Evolutionary conservation across 2,113 vertebrate genomes (phyloP).

Genomic region (Lethenteron reissneri): DNA sequence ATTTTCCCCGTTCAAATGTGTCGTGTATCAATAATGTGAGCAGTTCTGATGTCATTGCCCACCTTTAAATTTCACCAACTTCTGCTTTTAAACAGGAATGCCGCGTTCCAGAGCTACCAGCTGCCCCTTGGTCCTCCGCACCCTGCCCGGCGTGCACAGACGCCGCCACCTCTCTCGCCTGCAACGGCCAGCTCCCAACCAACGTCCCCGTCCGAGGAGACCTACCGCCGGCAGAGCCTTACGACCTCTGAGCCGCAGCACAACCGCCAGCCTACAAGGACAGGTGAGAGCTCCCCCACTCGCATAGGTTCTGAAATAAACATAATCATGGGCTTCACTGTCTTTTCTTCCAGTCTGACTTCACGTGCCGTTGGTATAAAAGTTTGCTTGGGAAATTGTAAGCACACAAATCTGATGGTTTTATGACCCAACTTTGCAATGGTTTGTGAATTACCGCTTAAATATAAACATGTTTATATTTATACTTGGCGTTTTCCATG

Average conservation of each 20-base stretch:
- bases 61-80: too few relatives aligned
- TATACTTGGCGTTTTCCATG: not conserved
- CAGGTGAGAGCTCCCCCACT: slow-evolving; percentile 29
- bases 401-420: too few relatives aligned
- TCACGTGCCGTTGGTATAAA: too few relatives aligned
- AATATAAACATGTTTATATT: too few relatives aligned
- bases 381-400: too few relatives aligned
- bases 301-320: slow-evolving; percentile 31
- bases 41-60: too few relatives aligned
- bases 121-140: not conserved
- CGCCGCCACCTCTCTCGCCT: not conserved
- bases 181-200: not conserved
- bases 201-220: slow-evolving; percentile 3
- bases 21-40: too few relatives aligned
- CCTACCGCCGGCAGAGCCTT: slow-evolving; percentile 2
- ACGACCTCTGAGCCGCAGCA: slow-evolving; percentile 1
- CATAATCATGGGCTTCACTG: too few relatives aligned
- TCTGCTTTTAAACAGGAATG: not conserved
- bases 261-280: not conserved
- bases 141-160: not conserved
- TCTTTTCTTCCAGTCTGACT: too few relatives aligned
- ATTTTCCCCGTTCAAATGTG: too few relatives aligned
- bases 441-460: too few relatives aligned
- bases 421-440: too few relatives aligned
- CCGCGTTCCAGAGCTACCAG: slow-evolving; percentile 2